Base-by-base conservation (phyloP, 2,797 vertebrate genomes). In the Enteromius unitaeniatus region DNA sequence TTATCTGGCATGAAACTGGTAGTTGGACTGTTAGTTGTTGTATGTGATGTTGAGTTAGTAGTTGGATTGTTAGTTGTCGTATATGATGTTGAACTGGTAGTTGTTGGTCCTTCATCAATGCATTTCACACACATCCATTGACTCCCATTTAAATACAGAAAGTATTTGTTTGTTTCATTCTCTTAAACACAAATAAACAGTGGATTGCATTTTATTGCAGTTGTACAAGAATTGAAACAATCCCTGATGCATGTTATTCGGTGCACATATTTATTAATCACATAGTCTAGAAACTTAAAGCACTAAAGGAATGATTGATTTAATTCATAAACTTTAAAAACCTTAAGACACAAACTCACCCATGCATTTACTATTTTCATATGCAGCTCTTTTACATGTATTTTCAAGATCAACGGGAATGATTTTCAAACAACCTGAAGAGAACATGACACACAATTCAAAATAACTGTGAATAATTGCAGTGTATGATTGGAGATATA, bases 351-450 rank as follows among this genome's bases (percentile, higher is more conserved):
- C 4, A 65, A 2, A 68, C 65, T 79, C 51, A 80, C 78, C 78
- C 0, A 1, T 17, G 15, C 78, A 80, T 4, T 1, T 0, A 0
- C 5, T 1, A 19, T 2, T 0, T n/a, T 0, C 14, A 26, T 40
- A 28, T 11, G 1, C 0, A 13, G 31, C 2, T 2, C 11, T 26
- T 26, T 0, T 6, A 69, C 78, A 80, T 26, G 0, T 69, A 15
- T 55, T 0, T 37, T 2, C n/a, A 55, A 34, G 78, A 28, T 42
- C 34, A 28, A 42, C 78, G 3, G 6, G 0, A 21, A 0, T 9
- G n/a, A 60, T 42, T 10, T 11, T 0, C 34, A 26, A 42, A 42
- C 53, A 60, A 76, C 74, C 53, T 76, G 0, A 40, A 76, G 3
- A 76, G n/a, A 58, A 1, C 11, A 76, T 60, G 31, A 76, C 6